phyloP scores from a whole-genome alignment of 2,113 vertebrate genomes.

The Axis porcinus region DNA sequence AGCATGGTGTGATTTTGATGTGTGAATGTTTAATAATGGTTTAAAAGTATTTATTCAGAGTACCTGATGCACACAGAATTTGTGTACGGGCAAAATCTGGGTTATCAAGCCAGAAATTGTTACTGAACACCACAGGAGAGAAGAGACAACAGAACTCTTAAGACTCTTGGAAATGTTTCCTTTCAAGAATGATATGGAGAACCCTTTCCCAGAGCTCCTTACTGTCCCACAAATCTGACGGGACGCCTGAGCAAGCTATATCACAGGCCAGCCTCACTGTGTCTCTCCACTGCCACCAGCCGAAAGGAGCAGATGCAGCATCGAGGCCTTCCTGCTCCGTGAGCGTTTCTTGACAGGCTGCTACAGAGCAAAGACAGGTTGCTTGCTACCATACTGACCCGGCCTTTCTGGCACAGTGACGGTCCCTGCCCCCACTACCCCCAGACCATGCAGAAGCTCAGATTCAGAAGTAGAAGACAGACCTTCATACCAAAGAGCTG shows the following conservation, averaged over 20 bases:
- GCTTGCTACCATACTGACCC: neutral
- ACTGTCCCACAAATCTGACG: neutral
- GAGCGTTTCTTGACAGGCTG: neutral
- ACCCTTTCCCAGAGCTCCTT: neutral
- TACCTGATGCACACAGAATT: neutral
- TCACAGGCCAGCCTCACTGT: neutral
- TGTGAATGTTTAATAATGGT: neutral
- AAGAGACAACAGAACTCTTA: neutral
- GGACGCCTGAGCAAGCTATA: neutral
- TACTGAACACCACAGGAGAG: neutral
- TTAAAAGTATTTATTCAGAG: neutral
- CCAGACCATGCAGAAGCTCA: neutral
- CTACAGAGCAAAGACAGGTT: neutral
- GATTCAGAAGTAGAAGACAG: neutral
- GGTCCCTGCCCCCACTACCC: neutral
- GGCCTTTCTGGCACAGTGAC: neutral
- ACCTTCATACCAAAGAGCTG: neutral
- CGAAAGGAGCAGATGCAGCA: neutral
- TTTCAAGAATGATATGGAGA: neutral
- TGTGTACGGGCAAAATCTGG: neutral
- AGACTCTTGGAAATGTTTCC: neutral
- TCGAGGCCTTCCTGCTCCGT: neutral
- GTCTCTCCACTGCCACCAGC: neutral
- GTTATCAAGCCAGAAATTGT: neutral
- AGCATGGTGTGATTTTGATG: neutral